Base-by-base conservation (phyloP, 2,113 vertebrate genomes). In the Antigone vipio region DNA sequence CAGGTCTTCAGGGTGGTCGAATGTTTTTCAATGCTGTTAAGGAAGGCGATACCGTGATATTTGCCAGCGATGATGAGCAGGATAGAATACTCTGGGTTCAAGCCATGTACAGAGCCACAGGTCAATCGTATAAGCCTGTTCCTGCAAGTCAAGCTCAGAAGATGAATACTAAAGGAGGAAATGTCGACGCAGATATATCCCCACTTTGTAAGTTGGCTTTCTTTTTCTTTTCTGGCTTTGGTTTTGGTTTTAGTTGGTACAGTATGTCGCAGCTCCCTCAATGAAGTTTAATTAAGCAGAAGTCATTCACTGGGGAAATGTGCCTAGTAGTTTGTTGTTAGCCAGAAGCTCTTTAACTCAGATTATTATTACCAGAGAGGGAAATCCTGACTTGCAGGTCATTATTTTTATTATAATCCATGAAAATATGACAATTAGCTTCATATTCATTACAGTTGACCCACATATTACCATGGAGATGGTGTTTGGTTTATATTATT, bases 41-140 rank as follows among this genome's bases (percentile, higher is more conserved):
- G 96, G 99, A 99, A 97, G 99, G 99, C 0, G 99, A 99, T 95
- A 98, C 99, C 1, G 99, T 99, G 34, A 97, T 99, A 95, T 99
- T 99, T 85, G 99, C 99, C 85, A 99, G 99, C 68, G 99, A 99
- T 0, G 99, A 99, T 63, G 99, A 99, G 47, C 99, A 99, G 84
- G 99, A 99, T 85, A 98, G 99, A 71, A 93, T 98, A 82, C 97
- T 99, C 58, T 99, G 99, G 99, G 98, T 99, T 74, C 99, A 99
- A 98, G 99, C 99, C 74, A 98, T 99, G 98, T 99, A 99, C 89
- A 98, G 99, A 55, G 99, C 99, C 92, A 99, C 99, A 16, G 99
- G 99, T 34, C 99, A 99, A 78, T 99, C 99, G 2, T 99, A 99
- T 93, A 99, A 99, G 88, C 99, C 99, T 4, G n/a, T 99, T 78